Evolutionary conservation across 2,797 vertebrate genomes (phyloP).

Genomic region (Anas flavirostris): DNA sequence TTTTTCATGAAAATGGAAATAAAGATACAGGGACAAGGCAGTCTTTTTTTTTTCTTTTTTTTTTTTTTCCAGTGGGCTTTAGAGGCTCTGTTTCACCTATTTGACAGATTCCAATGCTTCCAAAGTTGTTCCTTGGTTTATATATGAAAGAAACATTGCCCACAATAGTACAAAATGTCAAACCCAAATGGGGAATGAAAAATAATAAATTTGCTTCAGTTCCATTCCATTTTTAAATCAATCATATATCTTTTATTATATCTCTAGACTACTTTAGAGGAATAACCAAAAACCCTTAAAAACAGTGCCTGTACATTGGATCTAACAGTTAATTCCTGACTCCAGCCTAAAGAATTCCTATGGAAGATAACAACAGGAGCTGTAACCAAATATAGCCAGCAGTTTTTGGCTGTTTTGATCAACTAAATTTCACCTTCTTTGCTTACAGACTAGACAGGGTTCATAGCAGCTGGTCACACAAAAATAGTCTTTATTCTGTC

Average conservation of each 20-base stretch:
- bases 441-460: not conserved
- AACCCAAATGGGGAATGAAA: not conserved
- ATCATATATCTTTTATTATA: not conserved
- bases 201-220: not conserved
- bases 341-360: not conserved
- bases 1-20: slow-evolving; percentile 4
- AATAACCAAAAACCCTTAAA: not conserved
- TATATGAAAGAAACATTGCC: not conserved
- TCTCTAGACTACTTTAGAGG: not conserved
- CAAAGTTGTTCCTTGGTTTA: not conserved
- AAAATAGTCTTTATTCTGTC: not conserved
- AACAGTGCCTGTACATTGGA: not conserved
- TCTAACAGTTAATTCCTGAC: not conserved
- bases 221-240: not conserved
- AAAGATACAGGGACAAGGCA: not conserved
- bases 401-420: not conserved
- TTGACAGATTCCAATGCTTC: not conserved
- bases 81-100: not conserved
- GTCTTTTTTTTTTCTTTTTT: not conserved
- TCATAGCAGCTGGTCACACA: not conserved
- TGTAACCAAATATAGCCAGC: not conserved
- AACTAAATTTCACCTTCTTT: not conserved
- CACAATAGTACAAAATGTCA: not conserved
- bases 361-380: not conserved
- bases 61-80: not conserved